Evolutionary conservation across 2,797 vertebrate species (phyloP).

Genomic region (Garrulus glandarius): DNA sequence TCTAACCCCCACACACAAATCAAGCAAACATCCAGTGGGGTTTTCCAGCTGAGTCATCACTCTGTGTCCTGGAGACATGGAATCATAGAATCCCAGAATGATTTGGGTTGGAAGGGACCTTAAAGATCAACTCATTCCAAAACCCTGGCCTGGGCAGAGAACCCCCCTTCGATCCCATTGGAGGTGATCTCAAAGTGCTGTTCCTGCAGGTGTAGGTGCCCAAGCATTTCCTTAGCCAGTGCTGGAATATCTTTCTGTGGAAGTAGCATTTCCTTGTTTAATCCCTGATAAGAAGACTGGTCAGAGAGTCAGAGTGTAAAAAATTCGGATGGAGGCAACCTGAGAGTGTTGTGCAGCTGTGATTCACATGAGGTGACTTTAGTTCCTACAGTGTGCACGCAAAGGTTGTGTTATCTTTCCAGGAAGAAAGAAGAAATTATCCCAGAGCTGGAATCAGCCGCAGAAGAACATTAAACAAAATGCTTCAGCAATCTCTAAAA

Average conservation of each 20-base stretch:
- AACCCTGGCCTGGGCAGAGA: neutral
- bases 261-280: neutral
- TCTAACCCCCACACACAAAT: neutral
- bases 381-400: rapidly evolving
- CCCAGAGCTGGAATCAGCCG: neutral
- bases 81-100: neutral
- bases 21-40: neutral
- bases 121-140: neutral
- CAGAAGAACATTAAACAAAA: neutral
- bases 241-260: neutral
- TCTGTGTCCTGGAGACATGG: neutral
- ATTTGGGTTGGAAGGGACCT: neutral
- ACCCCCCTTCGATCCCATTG: rapidly evolving
- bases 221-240: neutral
- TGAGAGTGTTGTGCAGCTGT: neutral
- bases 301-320: neutral
- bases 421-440: neutral
- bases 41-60: neutral
- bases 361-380: neutral
- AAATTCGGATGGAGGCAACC: neutral
- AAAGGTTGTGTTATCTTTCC: neutral
- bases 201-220: neutral
- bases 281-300: neutral
- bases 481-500: neutral
- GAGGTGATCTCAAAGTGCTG: neutral